Evolutionary conservation across 2,888 invertebrate genomes (phyloP).

Genomic region (Drosophila anceps): DNA sequence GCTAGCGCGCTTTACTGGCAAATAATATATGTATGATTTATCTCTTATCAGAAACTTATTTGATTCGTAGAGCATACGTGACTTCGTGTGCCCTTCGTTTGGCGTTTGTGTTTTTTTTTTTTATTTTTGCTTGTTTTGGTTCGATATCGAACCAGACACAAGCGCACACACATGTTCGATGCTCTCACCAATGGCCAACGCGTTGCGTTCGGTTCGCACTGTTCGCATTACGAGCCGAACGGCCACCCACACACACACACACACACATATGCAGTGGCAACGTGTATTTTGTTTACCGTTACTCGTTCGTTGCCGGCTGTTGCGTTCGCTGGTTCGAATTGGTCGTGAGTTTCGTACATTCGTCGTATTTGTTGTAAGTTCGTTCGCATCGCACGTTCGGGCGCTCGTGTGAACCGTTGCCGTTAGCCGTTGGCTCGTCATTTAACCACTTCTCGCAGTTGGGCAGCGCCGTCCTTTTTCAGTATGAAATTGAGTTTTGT

Average conservation of each 20-base stretch:
- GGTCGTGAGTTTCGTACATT: slow-evolving; percentile 52
- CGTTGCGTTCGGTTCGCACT: slow-evolving; percentile 53
- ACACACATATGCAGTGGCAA: slow-evolving; percentile 34
- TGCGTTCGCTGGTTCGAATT: slow-evolving; percentile 76
- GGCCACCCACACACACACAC: slow-evolving; percentile 24
- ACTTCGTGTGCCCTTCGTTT: slow-evolving; percentile 53
- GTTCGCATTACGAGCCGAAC: slow-evolving; percentile 28
- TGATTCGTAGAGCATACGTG: slow-evolving; percentile 62
- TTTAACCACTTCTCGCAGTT: slow-evolving; percentile 75
- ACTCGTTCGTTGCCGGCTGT: slow-evolving; percentile 74
- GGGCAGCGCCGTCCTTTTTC: slow-evolving; percentile 84
- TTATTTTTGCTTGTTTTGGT: slow-evolving; percentile 64
- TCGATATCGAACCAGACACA: slow-evolving; percentile 60
- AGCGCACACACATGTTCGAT: slow-evolving; percentile 68
- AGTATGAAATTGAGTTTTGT: slow-evolving; percentile 86
- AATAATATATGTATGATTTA: slow-evolving; percentile 8
- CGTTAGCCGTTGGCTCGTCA: slow-evolving; percentile 68
- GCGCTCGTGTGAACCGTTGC: slow-evolving; percentile 50
- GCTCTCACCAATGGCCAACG: slow-evolving; percentile 62
- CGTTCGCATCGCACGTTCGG: slow-evolving; percentile 55
- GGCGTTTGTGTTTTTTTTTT: slow-evolving; percentile 17
- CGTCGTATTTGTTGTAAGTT: slow-evolving; percentile 67
- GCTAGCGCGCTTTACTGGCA: too few species aligned
- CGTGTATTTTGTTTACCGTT: slow-evolving; percentile 73
- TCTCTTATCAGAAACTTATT: slow-evolving; percentile 34